These are phyloP conservation scores for Neelides folsomi DNA, from an alignment of 2,888 invertebrate genomes.

Conservation along the genomic window DNA sequence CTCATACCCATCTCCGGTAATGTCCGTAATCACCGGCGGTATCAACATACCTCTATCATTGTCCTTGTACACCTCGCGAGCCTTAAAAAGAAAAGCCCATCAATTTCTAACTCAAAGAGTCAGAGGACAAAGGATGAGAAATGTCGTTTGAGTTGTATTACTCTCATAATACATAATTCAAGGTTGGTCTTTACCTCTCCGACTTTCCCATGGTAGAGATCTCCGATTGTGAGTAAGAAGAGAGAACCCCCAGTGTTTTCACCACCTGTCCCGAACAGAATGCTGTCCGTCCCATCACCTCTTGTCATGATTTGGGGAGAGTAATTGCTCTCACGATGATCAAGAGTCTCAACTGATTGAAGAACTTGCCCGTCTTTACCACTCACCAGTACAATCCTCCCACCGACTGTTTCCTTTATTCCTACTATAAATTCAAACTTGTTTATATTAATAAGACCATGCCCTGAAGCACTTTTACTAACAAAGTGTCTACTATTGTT, in stretches of 20 bases:
- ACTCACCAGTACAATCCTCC: constrained; percentile 55
- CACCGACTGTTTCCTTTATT: constrained; percentile 35
- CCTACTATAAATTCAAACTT: too few species aligned
- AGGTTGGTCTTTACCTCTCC: constrained; percentile 34
- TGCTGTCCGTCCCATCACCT: constrained; percentile 47
- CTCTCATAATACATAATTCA: neutral
- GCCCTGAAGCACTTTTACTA: too few species aligned
- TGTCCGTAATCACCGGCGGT: constrained; percentile 51
- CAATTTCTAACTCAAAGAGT: neutral
- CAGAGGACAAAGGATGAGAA: neutral
- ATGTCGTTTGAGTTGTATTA: neutral
- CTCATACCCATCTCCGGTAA: constrained; percentile 54
- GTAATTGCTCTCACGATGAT: constrained; percentile 51
- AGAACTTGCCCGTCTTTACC: constrained; percentile 55
- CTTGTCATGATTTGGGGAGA: constrained; percentile 53
- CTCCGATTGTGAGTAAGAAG: constrained; percentile 49
- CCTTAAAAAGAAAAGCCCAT: constrained; percentile 34
- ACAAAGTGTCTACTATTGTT: too few species aligned
- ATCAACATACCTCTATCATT: constrained; percentile 52
- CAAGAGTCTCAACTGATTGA: constrained; percentile 49
- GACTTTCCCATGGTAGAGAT: constrained; percentile 38
- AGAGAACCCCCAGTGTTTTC: constrained; percentile 58
- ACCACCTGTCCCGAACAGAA: constrained; percentile 60
- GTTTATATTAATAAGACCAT: too few species aligned
- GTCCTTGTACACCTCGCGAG: constrained; percentile 47